phyloP scores from a whole-genome alignment of 2,888 invertebrate genomes.

The Rhagonycha fulva region DNA sequence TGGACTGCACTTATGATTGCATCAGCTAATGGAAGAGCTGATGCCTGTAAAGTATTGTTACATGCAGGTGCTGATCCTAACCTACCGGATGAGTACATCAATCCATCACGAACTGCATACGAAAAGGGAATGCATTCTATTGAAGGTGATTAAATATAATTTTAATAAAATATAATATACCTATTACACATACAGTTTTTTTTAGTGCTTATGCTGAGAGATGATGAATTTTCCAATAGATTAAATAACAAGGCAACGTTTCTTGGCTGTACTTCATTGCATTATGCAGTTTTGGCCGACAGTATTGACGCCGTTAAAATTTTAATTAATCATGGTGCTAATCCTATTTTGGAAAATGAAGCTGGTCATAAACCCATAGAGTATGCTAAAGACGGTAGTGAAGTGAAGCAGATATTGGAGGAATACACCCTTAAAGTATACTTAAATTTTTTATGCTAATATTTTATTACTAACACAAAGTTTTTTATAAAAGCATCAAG shows the following conservation, averaged over 20 bases:
- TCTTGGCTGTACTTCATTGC: constrained; percentile 84
- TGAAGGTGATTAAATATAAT: constrained; percentile 60
- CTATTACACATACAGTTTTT: constrained; percentile 11
- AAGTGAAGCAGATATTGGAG: constrained; percentile 65
- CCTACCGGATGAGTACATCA: constrained; percentile 75
- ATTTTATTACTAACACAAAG: neutral
- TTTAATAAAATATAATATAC: neutral
- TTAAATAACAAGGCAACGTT: constrained; percentile 76
- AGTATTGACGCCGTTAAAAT: constrained; percentile 64
- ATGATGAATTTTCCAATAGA: constrained; percentile 79
- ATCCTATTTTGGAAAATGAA: constrained; percentile 76
- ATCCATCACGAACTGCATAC: constrained; percentile 67
- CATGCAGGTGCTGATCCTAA: constrained; percentile 82
- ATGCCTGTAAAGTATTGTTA: constrained; percentile 64
- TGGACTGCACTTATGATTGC: constrained; percentile 89
- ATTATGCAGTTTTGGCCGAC: constrained; percentile 84
- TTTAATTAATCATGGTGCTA: constrained; percentile 74
- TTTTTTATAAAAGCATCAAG: constrained; percentile 54
- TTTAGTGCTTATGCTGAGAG: constrained; percentile 67
- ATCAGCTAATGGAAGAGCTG: constrained; percentile 73
- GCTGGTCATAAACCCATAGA: constrained; percentile 75
- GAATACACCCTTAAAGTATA: constrained; percentile 57
- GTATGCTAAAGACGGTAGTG: constrained; percentile 70
- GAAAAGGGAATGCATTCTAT: constrained; percentile 72
- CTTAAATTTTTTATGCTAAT: neutral